These are phyloP conservation scores for Bugulina stolonifera DNA, from an alignment of 2,888 invertebrate species.

Conservation along the genomic window DNA sequence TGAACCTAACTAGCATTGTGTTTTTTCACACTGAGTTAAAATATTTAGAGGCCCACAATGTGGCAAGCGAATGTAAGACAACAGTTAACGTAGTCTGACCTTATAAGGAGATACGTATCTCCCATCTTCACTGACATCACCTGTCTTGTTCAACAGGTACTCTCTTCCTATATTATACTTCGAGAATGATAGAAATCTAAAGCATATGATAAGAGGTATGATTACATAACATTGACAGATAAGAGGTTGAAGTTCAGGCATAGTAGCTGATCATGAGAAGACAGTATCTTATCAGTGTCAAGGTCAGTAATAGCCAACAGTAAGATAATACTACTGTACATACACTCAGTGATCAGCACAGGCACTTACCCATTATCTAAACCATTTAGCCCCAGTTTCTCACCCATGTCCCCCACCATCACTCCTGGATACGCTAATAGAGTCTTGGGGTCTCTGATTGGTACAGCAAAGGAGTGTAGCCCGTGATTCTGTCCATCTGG, in stretches of 20 bases:
- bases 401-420: conserved; percentile 83
- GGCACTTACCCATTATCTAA: conserved; percentile 85
- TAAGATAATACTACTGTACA: too few species aligned
- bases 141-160: conserved; percentile 77
- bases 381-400: conserved; percentile 83
- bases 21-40: too few species aligned
- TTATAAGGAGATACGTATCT: conserved; percentile 82
- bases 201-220: conserved; percentile 36
- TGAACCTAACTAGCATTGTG: too few species aligned
- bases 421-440: conserved; percentile 62
- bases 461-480: conserved; percentile 81
- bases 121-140: conserved; percentile 81
- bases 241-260: too few species aligned
- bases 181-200: conserved; percentile 76
- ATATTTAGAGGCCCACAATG: too few species aligned
- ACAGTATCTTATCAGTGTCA: too few species aligned
- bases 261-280: too few species aligned
- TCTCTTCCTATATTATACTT: conserved; percentile 79
- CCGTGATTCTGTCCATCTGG: conserved; percentile 76
- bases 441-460: conserved; percentile 57
- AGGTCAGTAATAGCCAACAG: too few species aligned
- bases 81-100: conserved; percentile 34
- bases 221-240: neutral
- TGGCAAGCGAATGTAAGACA: neutral
- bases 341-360: neutral